Base-by-base conservation (phyloP, 2,888 invertebrate genomes). In the Melinaea marsaeus region DNA sequence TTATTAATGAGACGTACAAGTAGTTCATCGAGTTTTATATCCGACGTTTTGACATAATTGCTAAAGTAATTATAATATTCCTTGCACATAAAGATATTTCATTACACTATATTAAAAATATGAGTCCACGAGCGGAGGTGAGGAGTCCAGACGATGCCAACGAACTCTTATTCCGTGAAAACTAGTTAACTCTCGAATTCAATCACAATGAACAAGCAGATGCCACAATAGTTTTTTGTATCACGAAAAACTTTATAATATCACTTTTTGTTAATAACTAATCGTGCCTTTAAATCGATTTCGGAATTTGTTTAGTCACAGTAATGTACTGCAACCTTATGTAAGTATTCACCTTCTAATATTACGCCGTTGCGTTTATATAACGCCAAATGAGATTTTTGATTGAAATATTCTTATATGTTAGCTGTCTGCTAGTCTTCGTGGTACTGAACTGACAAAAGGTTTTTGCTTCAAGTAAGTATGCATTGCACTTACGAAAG, bases 221-320 rank as follows among this genome's bases (percentile, higher is more conserved):
- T 71, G 66, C 51, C 32, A n/a, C n/a, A 48, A 51, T 73, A 71
- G 67, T 72, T 80, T 83, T 84, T 84, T 85, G 74, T 66, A 73
- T 71, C 75, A 78, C 78, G 75, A 81, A 83, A 82, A 84, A 79
- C 78, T 73, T 79, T 72, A 79, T 76, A 80, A 79, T 81, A 78
- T 79, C 73, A 63, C 69, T 80, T 83, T 82, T 84, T 83, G 72
- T 60, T 51, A 51, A 51, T 51, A 51, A 51, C 42, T n/a, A 59
- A 33, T 55, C 51, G 32, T 59, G 22, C 11, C 32, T 51, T 51
- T 34, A 37, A 48, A 62, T 65, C 57, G 60, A 62, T 62, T 62
- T 62, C 51, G 55, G 37, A 60, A 54, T 62, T 54, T 51, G 34
- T 45, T 11, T 37, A 51, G 33, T 55, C n/a, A 55, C 46, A 46